phyloP scores from a whole-genome alignment of 1,140 invertebrate species.

The Panulirus ornatus region DNA sequence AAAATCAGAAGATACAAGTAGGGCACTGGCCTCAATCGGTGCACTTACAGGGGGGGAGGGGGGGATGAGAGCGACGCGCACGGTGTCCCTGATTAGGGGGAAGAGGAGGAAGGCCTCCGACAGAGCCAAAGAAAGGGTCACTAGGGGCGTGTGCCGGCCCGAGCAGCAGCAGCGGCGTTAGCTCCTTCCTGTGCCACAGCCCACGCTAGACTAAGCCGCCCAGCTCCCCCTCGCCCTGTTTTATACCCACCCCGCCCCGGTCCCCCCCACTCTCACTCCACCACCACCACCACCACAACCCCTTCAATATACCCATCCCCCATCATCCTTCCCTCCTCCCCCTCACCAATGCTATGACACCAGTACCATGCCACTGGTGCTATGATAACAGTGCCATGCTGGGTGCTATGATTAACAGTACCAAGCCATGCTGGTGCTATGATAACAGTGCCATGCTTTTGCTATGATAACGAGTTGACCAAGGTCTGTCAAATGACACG shows the following conservation, averaged over 20 bases:
- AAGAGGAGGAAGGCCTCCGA: conserved; percentile 5
- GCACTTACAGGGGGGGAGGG: neutral
- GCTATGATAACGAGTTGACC: too few relatives aligned
- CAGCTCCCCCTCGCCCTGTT: neutral
- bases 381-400: neutral
- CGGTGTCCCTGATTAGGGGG: neutral
- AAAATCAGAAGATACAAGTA: too few relatives aligned
- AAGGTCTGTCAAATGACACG: too few relatives aligned
- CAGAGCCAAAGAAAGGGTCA: neutral
- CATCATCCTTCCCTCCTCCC: too few relatives aligned
- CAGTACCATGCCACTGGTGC: neutral
- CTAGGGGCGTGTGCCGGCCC: conserved; percentile 32
- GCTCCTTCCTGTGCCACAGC: conserved; percentile 19
- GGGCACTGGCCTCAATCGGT: neutral
- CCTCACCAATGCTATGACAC: too few relatives aligned
- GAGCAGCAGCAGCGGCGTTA: neutral
- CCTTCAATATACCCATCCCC: neutral
- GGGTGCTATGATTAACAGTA: neutral
- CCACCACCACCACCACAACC: neutral
- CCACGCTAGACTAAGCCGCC: conserved; percentile 18
- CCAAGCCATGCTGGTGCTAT: too few relatives aligned
- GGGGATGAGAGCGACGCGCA: neutral
- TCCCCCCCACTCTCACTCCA: neutral
- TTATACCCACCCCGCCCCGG: neutral
- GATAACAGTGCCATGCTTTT: neutral